Conservation (phyloP, 1,140 invertebrate genomes). For the Euwallacea fornicatus region DNA sequence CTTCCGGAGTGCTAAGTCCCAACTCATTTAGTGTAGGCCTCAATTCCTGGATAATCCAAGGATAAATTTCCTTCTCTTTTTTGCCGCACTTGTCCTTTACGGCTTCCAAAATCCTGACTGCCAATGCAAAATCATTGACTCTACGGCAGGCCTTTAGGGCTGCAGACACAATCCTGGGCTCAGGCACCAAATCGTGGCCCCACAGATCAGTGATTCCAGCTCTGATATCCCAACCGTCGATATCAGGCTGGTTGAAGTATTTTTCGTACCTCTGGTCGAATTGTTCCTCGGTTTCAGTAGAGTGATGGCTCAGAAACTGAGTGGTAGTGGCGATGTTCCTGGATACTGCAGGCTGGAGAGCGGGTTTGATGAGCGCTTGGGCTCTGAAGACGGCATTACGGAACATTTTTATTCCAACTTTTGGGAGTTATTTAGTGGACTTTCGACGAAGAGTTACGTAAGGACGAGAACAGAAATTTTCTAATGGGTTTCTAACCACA, state of each 20-base stretch:
- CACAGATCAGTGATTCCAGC: conserved; percentile 81
- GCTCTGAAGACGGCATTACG: conserved; percentile 44
- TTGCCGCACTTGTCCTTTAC: conserved; percentile 89
- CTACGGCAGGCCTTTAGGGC: conserved; percentile 90
- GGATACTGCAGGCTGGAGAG: conserved; percentile 32
- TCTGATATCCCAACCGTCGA: conserved; percentile 96
- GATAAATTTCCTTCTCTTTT: conserved; percentile 80
- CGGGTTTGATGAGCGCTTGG: conserved; percentile 41
- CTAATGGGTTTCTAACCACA: too few relatives aligned
- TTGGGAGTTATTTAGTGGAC: background rate
- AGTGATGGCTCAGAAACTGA: conserved; percentile 36
- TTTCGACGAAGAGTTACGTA: too few relatives aligned
- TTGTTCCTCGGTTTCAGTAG: conserved; percentile 52
- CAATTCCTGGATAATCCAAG: conserved; percentile 92
- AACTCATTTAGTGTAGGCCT: conserved; percentile 89
- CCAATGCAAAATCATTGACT: conserved; percentile 91
- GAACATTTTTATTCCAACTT: conserved; percentile 44
- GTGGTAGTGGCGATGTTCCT: conserved; percentile 39
- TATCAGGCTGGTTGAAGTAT: conserved; percentile 86
- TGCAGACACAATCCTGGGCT: conserved; percentile 90
- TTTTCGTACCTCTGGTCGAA: conserved; percentile 68
- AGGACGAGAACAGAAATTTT: too few relatives aligned
- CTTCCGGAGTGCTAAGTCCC: conserved; percentile 92
- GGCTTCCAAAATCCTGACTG: conserved; percentile 89
- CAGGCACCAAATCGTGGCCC: conserved; percentile 92